Evolutionary conservation across 2,797 vertebrate genomes (phyloP), one percentile per base, ranked within the genome.

Genomic region (Sebastes oblongus): DNA sequence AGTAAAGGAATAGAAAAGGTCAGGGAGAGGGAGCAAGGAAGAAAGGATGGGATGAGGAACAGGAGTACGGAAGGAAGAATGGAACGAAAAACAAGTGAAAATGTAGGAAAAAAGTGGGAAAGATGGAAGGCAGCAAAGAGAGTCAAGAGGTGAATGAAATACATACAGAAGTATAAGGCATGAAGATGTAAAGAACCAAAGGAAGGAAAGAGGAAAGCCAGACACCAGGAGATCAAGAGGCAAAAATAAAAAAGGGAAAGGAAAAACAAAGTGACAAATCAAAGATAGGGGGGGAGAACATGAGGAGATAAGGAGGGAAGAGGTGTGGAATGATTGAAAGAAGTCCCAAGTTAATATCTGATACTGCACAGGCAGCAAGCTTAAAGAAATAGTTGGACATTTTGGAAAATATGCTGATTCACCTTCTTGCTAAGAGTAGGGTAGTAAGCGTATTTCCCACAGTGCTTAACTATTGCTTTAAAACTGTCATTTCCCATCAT

Each of bases 401-500:
- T 78, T 72, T 70, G 60, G 22, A 81, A 87, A 67, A 29, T 18
- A 34, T 20, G 24, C 4, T 30, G 14, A 24, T 30, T 14, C 1
- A 4, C 36, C 2, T 76, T 69, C 30, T 39, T 61, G 11, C 10
- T 14, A 5, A 7, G 3, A 80, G 24, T 60, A 56, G 20, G 52
- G 16, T n/a, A 18, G 30, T 16, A 39, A 60, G 58, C 27, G 8
- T 18, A 60, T 59, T 50, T 78, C 22, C 50, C 20, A 74, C 76
- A 73, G 42, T 81, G 42, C 50, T 69, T 10, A 60, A 70, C 65
- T 56, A 59, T 67, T 71, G 10, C 78, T 80, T 67, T 54, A 36
- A 67, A 76, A 82, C 56, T n/a, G 64, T 60, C 4, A 76, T 78
- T 87, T 80, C 74, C 79, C 68, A 14, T 76, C 78, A 82, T 78